These are phyloP conservation scores for Serranus cabrilla DNA, from an alignment of 2,797 vertebrate species.

Conservation along the genomic window DNA sequence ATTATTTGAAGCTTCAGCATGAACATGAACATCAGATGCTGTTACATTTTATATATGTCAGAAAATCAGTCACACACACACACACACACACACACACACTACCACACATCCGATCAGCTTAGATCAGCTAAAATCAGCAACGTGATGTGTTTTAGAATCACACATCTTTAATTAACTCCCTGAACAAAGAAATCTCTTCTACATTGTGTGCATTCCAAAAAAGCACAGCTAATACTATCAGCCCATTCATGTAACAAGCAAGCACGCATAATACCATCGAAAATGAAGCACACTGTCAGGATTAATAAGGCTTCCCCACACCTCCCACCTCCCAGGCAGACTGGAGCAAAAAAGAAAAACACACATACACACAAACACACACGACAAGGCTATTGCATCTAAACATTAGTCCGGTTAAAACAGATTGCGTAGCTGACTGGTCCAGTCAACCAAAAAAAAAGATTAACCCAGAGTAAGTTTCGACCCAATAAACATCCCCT, in stretches of 20 bases:
- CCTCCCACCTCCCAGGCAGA: slow-evolving; percentile 32
- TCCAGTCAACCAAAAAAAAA: slow-evolving; percentile 41
- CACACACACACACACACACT: too few relatives aligned
- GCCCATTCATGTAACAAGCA: slow-evolving; percentile 44
- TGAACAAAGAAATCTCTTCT: not conserved
- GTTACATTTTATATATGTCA: too few relatives aligned
- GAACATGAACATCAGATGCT: too few relatives aligned
- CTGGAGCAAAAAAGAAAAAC: slow-evolving; percentile 16
- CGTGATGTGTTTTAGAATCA: not conserved
- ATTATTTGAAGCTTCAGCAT: too few relatives aligned
- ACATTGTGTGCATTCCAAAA: slow-evolving; percentile 4
- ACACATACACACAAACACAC: not conserved
- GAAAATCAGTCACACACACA: too few relatives aligned
- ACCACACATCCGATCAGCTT: not conserved
- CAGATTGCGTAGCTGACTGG: slow-evolving; percentile 35
- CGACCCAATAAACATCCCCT: slow-evolving; percentile 40
- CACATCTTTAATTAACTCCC: slow-evolving; percentile 4
- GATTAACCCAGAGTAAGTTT: slow-evolving; percentile 43
- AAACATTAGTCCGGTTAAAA: slow-evolving; percentile 45
- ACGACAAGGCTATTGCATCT: slow-evolving; percentile 22
- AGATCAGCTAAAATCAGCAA: not conserved
- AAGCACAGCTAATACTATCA: slow-evolving; percentile 41
- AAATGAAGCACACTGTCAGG: slow-evolving; percentile 49
- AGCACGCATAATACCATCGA: slow-evolving; percentile 38
- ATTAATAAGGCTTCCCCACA: slow-evolving; percentile 56